Conservation (phyloP, 2,888 invertebrate genomes). For the Strigamia maritima region DNA sequence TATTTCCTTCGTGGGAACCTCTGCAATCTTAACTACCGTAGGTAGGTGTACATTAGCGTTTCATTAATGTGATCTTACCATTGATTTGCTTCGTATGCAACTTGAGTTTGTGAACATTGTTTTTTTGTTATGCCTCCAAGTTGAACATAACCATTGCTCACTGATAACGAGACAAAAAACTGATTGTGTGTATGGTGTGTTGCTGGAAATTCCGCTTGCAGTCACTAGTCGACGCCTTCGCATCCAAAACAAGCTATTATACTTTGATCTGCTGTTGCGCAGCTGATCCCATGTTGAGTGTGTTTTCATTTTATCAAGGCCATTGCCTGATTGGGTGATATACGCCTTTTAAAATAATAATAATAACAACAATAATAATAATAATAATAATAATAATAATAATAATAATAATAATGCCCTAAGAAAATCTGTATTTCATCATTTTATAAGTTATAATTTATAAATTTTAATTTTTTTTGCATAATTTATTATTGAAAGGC, state of each 20-base stretch:
- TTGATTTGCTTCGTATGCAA: neutral
- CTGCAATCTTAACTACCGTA: neutral
- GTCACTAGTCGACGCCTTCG: neutral
- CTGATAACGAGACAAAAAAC: neutral
- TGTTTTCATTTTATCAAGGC: too few species aligned
- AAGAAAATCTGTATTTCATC: too few species aligned
- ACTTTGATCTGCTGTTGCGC: too few species aligned
- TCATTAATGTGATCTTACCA: neutral
- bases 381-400: too few species aligned
- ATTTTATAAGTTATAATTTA: too few species aligned
- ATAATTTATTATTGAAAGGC: too few species aligned
- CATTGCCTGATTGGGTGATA: too few species aligned
- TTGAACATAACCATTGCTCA: neutral
- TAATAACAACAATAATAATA: too few species aligned
- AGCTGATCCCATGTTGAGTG: too few species aligned
- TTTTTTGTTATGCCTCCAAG: neutral
- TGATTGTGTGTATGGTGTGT: neutral
- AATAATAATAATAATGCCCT: too few species aligned
- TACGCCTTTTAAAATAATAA: too few species aligned
- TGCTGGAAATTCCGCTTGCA: neutral
- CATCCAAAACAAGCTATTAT: neutral
- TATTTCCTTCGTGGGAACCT: neutral
- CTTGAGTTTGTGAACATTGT: neutral
- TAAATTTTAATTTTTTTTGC: too few species aligned
- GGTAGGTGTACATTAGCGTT: neutral